Evolutionary conservation across 64 coral and sea anemone genomes (phyloP).

Genomic region (Stichodactyla helianthus): DNA sequence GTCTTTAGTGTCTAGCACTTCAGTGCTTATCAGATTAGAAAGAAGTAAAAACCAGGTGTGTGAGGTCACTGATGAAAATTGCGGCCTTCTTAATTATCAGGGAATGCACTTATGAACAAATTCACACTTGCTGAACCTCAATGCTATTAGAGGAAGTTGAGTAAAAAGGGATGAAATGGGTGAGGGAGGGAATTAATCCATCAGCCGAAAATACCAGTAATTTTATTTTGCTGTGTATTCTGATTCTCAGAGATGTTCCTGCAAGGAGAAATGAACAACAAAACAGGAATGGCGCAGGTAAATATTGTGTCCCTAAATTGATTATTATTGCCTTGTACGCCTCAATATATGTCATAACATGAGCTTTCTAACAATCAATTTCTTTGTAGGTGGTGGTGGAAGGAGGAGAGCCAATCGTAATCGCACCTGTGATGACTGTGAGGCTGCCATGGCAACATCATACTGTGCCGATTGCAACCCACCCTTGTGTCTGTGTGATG

Average conservation of each 20-base stretch:
- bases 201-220: neutral
- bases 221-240: neutral
- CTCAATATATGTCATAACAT: neutral
- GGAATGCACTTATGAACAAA: too few relatives aligned
- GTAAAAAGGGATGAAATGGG: too few relatives aligned
- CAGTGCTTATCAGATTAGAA: too few relatives aligned
- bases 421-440: constrained; percentile 49
- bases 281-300: constrained; percentile 8
- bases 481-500: constrained; percentile 43
- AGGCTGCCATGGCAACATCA: constrained; percentile 24
- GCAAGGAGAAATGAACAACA: neutral
- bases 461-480: constrained; percentile 55
- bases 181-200: too few relatives aligned
- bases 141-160: too few relatives aligned
- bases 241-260: neutral
- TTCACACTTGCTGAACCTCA: too few relatives aligned
- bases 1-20: too few relatives aligned
- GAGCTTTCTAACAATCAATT: neutral
- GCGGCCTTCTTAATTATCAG: too few relatives aligned
- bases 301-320: neutral
- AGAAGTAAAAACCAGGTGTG: too few relatives aligned
- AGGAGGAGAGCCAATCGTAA: constrained; percentile 20
- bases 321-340: neutral
- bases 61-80: too few relatives aligned
- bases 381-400: neutral